Evolutionary conservation across 2,113 vertebrate genomes (phyloP), one percentile per base, ranked within the genome.

Genomic region (Thalassarche chlororhynchos): DNA sequence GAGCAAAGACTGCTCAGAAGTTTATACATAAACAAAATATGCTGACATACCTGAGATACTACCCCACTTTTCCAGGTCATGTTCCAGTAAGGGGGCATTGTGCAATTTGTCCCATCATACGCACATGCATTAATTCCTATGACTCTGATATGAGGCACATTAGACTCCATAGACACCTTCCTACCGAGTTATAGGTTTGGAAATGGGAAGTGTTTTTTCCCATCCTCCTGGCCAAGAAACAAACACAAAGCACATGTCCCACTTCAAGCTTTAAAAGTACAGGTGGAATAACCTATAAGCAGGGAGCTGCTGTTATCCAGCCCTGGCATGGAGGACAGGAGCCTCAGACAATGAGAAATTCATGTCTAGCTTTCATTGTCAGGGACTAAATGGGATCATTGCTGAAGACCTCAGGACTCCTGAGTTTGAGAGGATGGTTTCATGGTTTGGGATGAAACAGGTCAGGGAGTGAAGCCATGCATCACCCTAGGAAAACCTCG

Each of bases 71-170:
- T 15, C 68, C 21, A 6, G 66, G 60, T 61, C 26, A 42, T 61
- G 32, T 5, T 34, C 44, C 47, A 61, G 28, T 57, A 65, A 93
- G 71, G 34, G 75, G 38, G 17, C 40, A 31, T 94, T 95, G 66
- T 85, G 95, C 65, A 95, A 94, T 42, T 70, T 17, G 29, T 24
- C 17, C 34, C 55, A 5, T 51, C 13, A 17, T 12, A 66, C 51
- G 78, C 61, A 25, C 3, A 0, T n/a, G 8, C 6, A 1, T 68
- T 4, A 6, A 46, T 46, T 70, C 40, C 34, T 14, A 3, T 47
- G 87, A 60, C 69, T 66, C 87, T 26, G 46, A 14, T 36, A 10
- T 8, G 32, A 69, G 78, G 61, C 64, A 29, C 10, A 7, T 38
- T 17, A 8, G 25, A 21, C 0, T 68, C 62, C 44, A 18, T 0